Base-by-base conservation (phyloP, 2,113 vertebrate genomes). In the Petromus typicus region DNA sequence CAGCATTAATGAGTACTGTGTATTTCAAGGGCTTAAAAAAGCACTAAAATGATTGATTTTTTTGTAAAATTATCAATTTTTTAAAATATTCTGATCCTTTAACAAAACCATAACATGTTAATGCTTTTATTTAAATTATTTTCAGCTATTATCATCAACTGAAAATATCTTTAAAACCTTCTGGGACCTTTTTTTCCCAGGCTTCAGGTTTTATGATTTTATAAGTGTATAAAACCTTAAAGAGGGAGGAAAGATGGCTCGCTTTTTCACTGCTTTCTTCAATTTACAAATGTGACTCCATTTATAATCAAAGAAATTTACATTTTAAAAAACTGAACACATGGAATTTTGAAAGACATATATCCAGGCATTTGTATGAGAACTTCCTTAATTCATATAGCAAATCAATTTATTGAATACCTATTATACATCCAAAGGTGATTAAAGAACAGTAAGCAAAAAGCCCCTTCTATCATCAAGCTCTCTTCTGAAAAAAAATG, bases 91-190 rank as follows among this genome's bases (percentile, higher is more conserved):
- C 54, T 66, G 51, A 0, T 88, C 75, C 85, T 97, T 95, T 95
- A 98, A 76, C 94, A 97, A 91, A 97, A 97, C 54, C 66, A 91
- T 91, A 76, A 34, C 76, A 89, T 86, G 43, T 95, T 97, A 85
- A 76, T 85, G 43, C 18, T 94, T 16, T 95, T 98, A 96, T 95
- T 97, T 96, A 96, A 96, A 94, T 82, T 82, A 82, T 87, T 96
- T 30, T 93, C 90, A 92, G 82, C 85, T 89, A 80, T 93, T 97
- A 92, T 82, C 64, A 92, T 96, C 80, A 66, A 93, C 0, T 78
- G 34, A 97, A 94, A 81, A 11, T 67, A 90, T 91, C 82, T 56
- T 66, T 97, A 96, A 95, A 96, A 90, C 54, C 82, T 91, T 93
- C 75, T 95, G 69, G 88, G 85, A 97, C 87, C 57, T 11, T 93